Base-by-base conservation (phyloP, 2,797 vertebrate genomes). In the Arctocebus calabarensis region DNA sequence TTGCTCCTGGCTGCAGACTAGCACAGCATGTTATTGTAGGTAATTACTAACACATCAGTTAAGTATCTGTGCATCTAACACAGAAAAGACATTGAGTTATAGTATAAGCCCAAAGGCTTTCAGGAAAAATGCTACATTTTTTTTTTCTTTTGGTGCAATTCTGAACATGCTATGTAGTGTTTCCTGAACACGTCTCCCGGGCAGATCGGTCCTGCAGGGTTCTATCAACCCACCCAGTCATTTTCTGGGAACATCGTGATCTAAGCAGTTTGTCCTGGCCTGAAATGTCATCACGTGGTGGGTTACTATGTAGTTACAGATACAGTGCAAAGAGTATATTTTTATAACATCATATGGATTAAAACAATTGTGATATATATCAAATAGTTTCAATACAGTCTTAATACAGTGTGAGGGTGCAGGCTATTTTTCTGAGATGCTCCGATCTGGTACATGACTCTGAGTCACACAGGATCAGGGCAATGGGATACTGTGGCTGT, bases 401-500 rank as follows among this genome's bases (percentile, higher is more conserved):
- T 66, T 66, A 66, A 17, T 66, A 66, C 8, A 17, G 64, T 77
- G 29, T 22, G 7, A 20, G 29, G 32, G 19, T 1, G 25, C 0
- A 3, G 12, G 48, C 3, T 10, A 19, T 25, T 40, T 71, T 27
- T 78, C 16, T 4, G 22, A 29, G 13, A 61, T 2, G 32, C 19
- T 10, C 9, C 45, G 32, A 19, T 6, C 2, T 7, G 48, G 13
- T 11, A n/a, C 43, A 27, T 34, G 32, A n/a, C 52, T 48, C 29
- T 66, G 81, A 84, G 82, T 52, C 13, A 34, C 78, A 3, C 0
- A 0, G 2, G 17, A 48, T 22, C 3, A 10, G 1, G n/a, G 40
- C 73, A 0, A 0, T 5, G 13, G 40, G 1, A 16, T 20, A 34
- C 7, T 7, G 0, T 12, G 59, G 16, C 17, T 4, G 34, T 1